These are phyloP conservation scores for Glyphotaelius pellucidus DNA, from an alignment of 2,888 invertebrate species.

Conservation along the genomic window DNA sequence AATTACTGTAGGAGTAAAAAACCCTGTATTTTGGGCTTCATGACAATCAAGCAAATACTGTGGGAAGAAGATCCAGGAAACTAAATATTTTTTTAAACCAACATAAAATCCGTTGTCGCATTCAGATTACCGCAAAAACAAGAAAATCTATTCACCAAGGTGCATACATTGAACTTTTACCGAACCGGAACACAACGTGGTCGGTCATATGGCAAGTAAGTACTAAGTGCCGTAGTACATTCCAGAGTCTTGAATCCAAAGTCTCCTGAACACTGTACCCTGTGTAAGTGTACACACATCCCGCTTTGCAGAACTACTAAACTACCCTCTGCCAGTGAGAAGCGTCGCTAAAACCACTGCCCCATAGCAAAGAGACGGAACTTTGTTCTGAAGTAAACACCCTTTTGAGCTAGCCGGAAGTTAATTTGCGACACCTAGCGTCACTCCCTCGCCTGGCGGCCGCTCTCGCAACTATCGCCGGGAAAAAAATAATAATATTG, in stretches of 20 bases:
- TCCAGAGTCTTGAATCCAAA: background rate
- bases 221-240: background rate
- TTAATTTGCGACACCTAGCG: conserved; percentile 65
- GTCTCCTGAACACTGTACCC: background rate
- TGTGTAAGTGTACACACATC: background rate
- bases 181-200: background rate
- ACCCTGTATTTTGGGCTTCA: no score
- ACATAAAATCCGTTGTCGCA: background rate
- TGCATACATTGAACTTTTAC: background rate
- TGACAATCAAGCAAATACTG: no score
- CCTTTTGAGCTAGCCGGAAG: conserved; percentile 57
- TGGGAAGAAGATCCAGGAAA: no score
- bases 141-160: background rate
- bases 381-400: conserved; percentile 63
- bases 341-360: conserved; percentile 19
- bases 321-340: background rate
- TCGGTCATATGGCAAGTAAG: background rate
- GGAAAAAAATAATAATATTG: conserved; percentile 8
- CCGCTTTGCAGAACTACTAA: background rate
- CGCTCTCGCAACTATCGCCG: conserved; percentile 48
- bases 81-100: background rate
- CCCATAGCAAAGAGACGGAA: conserved; percentile 44
- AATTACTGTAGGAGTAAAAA: no score
- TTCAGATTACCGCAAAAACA: background rate
- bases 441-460: conserved; percentile 19